phyloP scores from a whole-genome alignment of 2,113 vertebrate genomes.

The Centropus unirufus region DNA sequence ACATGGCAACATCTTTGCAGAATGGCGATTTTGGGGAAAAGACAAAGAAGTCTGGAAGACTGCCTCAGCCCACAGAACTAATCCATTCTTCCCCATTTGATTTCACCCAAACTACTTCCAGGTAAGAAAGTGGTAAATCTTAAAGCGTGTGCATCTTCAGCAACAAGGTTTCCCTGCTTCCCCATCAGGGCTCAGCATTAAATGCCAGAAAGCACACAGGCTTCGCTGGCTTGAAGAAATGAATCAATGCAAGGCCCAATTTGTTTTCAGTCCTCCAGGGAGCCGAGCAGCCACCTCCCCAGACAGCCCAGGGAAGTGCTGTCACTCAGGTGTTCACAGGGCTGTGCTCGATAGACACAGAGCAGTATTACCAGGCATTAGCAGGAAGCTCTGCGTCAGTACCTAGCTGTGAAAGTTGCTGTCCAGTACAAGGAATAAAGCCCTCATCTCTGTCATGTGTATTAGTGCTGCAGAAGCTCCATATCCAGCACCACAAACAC shows the following conservation, averaged over 20 bases:
- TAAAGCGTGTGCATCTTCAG: not conserved
- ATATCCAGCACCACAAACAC: not conserved
- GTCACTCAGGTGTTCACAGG: not conserved
- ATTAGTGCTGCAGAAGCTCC: not conserved
- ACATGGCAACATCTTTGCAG: not conserved
- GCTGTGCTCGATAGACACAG: not conserved
- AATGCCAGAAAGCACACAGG: not conserved
- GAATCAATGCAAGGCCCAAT: not conserved
- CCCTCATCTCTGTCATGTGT: not conserved
- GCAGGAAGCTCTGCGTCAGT: not conserved
- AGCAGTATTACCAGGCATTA: not conserved
- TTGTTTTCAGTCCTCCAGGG: not conserved
- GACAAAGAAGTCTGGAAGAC: not conserved
- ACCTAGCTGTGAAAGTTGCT: not conserved
- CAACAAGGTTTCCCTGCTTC: not conserved
- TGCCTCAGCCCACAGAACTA: not conserved
- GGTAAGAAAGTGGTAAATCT: not conserved
- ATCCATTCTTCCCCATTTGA: not conserved
- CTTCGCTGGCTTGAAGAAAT: not conserved
- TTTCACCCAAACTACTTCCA: not conserved
- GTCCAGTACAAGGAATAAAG: not conserved
- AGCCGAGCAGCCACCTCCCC: not conserved
- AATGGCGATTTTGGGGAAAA: not conserved
- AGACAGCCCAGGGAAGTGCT: not conserved
- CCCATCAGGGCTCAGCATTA: not conserved